phyloP scores from a whole-genome alignment of 37 sponge, comb jelly and placozoan species.

The Halisarca cf. caerulea region DNA sequence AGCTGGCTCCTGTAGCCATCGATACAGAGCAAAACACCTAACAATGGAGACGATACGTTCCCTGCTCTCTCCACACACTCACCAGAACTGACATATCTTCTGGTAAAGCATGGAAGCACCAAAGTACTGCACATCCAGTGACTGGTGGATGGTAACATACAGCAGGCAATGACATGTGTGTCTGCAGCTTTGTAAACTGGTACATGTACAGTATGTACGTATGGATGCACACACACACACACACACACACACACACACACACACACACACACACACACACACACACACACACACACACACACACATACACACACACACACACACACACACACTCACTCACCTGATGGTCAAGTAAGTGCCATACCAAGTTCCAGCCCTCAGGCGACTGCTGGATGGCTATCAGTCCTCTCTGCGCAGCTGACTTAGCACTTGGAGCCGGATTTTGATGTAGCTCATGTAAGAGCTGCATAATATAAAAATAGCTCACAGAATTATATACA shows the following conservation, averaged over 20 bases:
- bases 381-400: constrained; percentile 43
- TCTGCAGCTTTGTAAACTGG: too few species aligned
- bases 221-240: too few species aligned
- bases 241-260: constrained; percentile 20
- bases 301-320: background rate
- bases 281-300: background rate
- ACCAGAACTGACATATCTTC: constrained; percentile 67
- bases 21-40: too few species aligned
- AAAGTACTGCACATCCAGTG: constrained; percentile 56
- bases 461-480: constrained; percentile 47
- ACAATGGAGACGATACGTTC: too few species aligned
- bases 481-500: too few species aligned
- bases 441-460: constrained; percentile 62
- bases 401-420: constrained; percentile 58
- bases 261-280: constrained; percentile 1
- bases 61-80: too few species aligned
- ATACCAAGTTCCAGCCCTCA: constrained; percentile 56
- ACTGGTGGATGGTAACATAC: constrained; percentile 4
- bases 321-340: constrained; percentile 3
- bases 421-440: constrained; percentile 31
- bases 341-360: constrained; percentile 68
- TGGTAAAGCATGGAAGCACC: constrained; percentile 60
- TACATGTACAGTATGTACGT: too few species aligned
- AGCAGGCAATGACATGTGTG: background rate
- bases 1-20: constrained; percentile 69